Conservation (phyloP, 2,888 invertebrate species). For the Cosmia pyralina region DNA sequence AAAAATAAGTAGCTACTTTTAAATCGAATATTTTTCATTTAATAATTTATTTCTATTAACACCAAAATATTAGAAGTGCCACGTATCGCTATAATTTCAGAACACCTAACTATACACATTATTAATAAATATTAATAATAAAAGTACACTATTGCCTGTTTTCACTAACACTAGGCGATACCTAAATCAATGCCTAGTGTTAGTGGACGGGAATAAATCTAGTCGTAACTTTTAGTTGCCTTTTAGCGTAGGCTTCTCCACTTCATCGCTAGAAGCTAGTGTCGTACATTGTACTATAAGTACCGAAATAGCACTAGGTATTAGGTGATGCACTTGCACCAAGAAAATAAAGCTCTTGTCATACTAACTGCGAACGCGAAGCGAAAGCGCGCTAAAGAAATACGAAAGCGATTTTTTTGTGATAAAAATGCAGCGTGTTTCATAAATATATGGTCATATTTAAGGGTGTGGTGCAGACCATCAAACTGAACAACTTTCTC, state of each 20-base stretch:
- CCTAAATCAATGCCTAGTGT: neutral
- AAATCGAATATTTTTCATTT: no score
- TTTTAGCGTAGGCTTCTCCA: conserved; percentile 60
- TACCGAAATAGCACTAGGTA: conserved; percentile 36
- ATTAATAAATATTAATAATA: conserved; percentile 7
- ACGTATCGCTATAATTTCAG: conserved; percentile 21
- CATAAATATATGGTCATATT: no score
- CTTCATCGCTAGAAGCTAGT: conserved; percentile 62
- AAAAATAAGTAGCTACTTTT: neutral
- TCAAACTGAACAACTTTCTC: no score
- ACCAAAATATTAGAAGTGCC: conserved; percentile 8
- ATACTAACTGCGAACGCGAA: neutral
- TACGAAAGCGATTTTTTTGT: neutral
- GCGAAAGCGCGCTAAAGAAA: neutral
- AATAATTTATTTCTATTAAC: neutral
- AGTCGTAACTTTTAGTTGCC: conserved; percentile 62
- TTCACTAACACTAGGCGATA: neutral
- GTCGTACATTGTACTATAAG: conserved; percentile 47
- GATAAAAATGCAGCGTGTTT: neutral
- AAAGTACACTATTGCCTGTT: conserved; percentile 45
- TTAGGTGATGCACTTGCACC: conserved; percentile 38
- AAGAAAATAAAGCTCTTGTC: conserved; percentile 15
- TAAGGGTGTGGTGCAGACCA: no score
- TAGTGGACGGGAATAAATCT: conserved; percentile 50
- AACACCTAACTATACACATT: conserved; percentile 15